A percentile compares a stretch with the other conserved stretches of the same genome.
phyloP scores from a whole-genome alignment of 2,888 invertebrate species.

The Dendrolimus houi region DNA sequence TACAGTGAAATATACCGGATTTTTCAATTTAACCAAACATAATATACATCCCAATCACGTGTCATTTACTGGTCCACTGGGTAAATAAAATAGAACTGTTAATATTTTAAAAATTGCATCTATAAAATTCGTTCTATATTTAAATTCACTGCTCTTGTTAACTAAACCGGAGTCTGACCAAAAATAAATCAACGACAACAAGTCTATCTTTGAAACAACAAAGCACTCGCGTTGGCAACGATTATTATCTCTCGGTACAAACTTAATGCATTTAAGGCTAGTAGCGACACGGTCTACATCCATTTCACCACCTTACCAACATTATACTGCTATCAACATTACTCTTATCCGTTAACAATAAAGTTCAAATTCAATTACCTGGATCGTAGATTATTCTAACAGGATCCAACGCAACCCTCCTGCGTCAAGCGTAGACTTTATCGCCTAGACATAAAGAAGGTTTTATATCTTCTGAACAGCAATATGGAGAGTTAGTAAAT shows the following conservation, averaged over 20 bases:
- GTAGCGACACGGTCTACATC: conserved; percentile 73
- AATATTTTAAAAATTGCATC: too few relatives aligned
- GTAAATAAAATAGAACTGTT: too few relatives aligned
- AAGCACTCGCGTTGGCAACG: conserved; percentile 65
- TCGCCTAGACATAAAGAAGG: conserved; percentile 19
- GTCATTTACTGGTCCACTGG: too few relatives aligned
- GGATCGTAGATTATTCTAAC: not conserved
- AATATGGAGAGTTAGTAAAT: conserved; percentile 43
- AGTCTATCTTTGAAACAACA: conserved; percentile 72
- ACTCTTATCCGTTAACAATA: conserved; percentile 11
- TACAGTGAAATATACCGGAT: too few relatives aligned
- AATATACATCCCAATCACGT: too few relatives aligned
- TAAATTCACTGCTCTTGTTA: conserved; percentile 30
- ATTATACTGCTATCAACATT: conserved; percentile 11
- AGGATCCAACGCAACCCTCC: conserved; percentile 7
- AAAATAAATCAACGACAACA: conserved; percentile 71
- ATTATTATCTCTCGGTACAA: conserved; percentile 73
- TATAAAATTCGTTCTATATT: too few relatives aligned
- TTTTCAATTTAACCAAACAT: too few relatives aligned
- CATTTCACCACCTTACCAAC: conserved; percentile 16
- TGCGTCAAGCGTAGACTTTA: conserved; percentile 26
- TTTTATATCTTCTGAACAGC: conserved; percentile 22
- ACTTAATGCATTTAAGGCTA: conserved; percentile 74
- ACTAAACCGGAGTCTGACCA: conserved; percentile 61
- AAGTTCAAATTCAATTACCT: conserved; percentile 14